Conservation (phyloP, 2,113 vertebrate genomes). For the Prionailurus viverrinus region DNA sequence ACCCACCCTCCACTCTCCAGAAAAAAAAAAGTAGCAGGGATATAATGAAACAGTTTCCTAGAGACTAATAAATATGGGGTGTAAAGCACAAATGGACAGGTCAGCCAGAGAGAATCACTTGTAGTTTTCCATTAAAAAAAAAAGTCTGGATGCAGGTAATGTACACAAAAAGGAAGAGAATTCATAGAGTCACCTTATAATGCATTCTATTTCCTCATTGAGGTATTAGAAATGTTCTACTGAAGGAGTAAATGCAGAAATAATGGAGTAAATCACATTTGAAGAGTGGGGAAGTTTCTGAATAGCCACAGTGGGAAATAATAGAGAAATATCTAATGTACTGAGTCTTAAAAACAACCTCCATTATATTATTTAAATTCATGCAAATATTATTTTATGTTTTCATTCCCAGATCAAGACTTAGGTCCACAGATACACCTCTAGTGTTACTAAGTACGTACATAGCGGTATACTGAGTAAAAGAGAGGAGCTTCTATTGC, state of each 20-base stretch:
- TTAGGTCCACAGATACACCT: not conserved
- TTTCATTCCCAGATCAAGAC: not conserved
- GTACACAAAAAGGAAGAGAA: not conserved
- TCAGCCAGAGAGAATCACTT: not conserved
- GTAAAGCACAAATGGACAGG: not conserved
- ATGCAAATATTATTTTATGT: not conserved
- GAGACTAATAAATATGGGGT: not conserved
- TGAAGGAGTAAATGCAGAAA: not conserved
- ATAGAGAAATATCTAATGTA: not conserved
- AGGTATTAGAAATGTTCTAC: not conserved
- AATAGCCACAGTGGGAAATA: not conserved
- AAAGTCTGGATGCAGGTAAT: not conserved
- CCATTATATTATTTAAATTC: not conserved
- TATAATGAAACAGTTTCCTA: not conserved
- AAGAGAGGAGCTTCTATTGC: not conserved
- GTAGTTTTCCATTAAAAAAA: not conserved
- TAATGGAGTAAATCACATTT: not conserved
- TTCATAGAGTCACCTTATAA: accelerated
- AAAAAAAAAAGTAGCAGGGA: not conserved
- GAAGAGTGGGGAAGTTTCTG: not conserved
- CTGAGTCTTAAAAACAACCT: not conserved
- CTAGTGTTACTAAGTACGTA: not conserved
- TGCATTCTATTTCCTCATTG: not conserved
- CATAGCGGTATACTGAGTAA: not conserved
- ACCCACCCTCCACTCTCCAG: accelerated